A percentile compares a stretch with the other conserved stretches of the same genome.
Conservation (phyloP, 2,113 vertebrate genomes). For the Charina bottae region DNA sequence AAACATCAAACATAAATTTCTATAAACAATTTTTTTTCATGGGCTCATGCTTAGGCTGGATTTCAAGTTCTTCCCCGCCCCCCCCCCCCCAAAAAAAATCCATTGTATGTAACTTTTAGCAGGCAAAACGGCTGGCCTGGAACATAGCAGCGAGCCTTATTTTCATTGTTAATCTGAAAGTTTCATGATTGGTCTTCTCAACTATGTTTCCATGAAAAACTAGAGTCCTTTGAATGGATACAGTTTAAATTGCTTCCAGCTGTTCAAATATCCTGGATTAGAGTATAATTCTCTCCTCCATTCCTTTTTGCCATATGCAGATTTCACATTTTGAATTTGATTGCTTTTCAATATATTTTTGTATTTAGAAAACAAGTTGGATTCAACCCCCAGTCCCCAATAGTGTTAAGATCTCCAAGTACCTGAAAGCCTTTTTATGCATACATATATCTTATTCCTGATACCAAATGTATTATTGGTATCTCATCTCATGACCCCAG, state of each 20-base stretch:
- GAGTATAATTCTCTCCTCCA: background rate
- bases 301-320: background rate
- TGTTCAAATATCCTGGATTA: background rate
- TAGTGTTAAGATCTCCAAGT: background rate
- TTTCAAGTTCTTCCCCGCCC: constrained; percentile 48
- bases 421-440: background rate
- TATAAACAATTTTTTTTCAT: constrained; percentile 51
- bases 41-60: constrained; percentile 34
- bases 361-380: background rate
- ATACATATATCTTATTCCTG: background rate
- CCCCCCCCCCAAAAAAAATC: constrained; percentile 9
- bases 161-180: constrained; percentile 12
- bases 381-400: background rate
- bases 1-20: constrained; percentile 34
- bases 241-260: background rate
- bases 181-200: background rate
- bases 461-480: background rate
- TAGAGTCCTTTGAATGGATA: background rate
- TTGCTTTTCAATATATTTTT: background rate
- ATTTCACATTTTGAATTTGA: background rate
- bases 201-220: background rate
- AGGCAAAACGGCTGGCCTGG: constrained; percentile 1
- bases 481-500: background rate
- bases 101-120: constrained; percentile 26
- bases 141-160: background rate